Evolutionary conservation across 2,113 vertebrate genomes (phyloP).

Genomic region (Cepphus grylle): DNA sequence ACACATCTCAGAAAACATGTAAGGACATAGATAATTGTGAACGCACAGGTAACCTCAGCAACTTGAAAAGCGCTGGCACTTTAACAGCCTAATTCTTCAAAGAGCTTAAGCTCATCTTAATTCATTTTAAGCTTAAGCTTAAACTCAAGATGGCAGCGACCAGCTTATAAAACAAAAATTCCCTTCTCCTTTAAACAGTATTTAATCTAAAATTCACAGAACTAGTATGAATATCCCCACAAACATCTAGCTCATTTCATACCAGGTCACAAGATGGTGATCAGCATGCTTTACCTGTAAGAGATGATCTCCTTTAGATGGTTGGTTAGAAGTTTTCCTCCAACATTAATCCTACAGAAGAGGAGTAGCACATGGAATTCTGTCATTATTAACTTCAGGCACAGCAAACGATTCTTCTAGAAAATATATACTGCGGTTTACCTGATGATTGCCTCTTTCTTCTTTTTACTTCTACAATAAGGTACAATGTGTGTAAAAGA

Average conservation of each 20-base stretch:
- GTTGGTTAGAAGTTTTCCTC: slow-evolving; percentile 96
- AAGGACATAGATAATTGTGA: not conserved
- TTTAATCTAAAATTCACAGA: not conserved
- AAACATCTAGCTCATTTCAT: not conserved
- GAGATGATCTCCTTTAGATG: slow-evolving; percentile 99
- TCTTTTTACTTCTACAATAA: slow-evolving; percentile 93
- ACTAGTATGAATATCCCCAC: not conserved
- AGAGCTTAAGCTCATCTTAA: not conserved
- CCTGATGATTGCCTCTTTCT: slow-evolving; percentile 95
- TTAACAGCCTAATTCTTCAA: not conserved
- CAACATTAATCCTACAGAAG: slow-evolving; percentile 88
- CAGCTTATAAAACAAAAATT: not conserved
- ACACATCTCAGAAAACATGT: not conserved
- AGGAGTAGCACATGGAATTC: slow-evolving; percentile 17
- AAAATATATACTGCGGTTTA: slow-evolving; percentile 51
- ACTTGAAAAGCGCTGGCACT: not conserved
- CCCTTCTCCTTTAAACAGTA: not conserved
- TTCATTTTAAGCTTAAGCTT: not conserved
- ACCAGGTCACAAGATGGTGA: not conserved
- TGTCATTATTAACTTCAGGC: not conserved
- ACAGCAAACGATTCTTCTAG: not conserved
- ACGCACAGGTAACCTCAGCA: not conserved
- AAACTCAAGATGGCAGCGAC: not conserved
- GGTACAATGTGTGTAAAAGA: slow-evolving; percentile 96
- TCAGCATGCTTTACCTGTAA: slow-evolving; percentile 81